A percentile compares a stretch with the other conserved stretches of the same genome.
Evolutionary conservation across 2,888 invertebrate species (phyloP).

Genomic region (Melanostoma scalare): DNA sequence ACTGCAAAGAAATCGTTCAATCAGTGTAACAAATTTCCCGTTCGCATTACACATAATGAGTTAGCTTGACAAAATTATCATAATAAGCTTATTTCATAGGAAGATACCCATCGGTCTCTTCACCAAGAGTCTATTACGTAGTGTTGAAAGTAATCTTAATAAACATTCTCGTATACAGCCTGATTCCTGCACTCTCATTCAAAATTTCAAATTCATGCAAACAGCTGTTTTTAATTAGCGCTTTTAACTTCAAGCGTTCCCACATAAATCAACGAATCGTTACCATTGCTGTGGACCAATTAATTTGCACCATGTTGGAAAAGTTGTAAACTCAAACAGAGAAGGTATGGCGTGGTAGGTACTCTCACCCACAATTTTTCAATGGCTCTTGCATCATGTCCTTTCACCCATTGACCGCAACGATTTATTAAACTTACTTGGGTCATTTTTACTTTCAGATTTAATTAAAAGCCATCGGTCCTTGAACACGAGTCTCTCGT

Average conservation of each 20-base stretch:
- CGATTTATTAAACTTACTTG: slow-evolving; percentile 58
- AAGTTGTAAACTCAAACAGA: slow-evolving; percentile 60
- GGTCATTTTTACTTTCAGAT: slow-evolving; percentile 33
- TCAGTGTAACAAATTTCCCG: too few relatives aligned
- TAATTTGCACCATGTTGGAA: slow-evolving; percentile 56
- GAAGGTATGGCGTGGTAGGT: slow-evolving; percentile 3
- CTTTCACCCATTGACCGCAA: slow-evolving; percentile 44
- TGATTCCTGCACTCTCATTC: too few relatives aligned
- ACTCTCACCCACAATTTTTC: slow-evolving; percentile 1
- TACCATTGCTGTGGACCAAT: slow-evolving; percentile 30
- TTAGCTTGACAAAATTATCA: too few relatives aligned
- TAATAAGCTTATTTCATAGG: too few relatives aligned
- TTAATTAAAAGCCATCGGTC: slow-evolving; percentile 64
- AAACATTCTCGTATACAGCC: too few relatives aligned
- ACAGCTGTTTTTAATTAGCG: slow-evolving; percentile 26
- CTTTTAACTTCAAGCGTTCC: slow-evolving; percentile 16
- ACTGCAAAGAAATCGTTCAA: too few relatives aligned
- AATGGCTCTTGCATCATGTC: slow-evolving; percentile 28
- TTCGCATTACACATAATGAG: too few relatives aligned
- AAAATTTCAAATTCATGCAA: too few relatives aligned
- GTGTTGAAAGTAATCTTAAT: too few relatives aligned
- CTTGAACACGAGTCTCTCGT: slow-evolving; percentile 14
- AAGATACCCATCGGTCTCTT: too few relatives aligned
- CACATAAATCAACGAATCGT: slow-evolving; percentile 6
- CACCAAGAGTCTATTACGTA: too few relatives aligned